Percentiles rank a stretch among this genome's conserved stretches.
Evolutionary conservation across 1,140 invertebrate genomes (phyloP).

Genomic region (silkworm (Bombyx mori)): ASM3026992v2 NC_085131.1:1471501-1472000

Average conservation of each 20-base stretch:
- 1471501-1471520: conserved; percentile 14
- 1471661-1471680: no score
- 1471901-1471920: conserved; percentile 57
- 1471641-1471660: no score
- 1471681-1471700: no score
- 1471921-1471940: conserved; percentile 51
- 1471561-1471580: conserved; percentile 67
- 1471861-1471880: conserved; percentile 44
- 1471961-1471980: conserved; percentile 30
- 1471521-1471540: conserved; percentile 60
- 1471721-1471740: no score
- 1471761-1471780: background rate
- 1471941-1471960: conserved; percentile 23
- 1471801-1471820: conserved; percentile 16
- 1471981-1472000: conserved; percentile 36
- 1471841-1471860: conserved; percentile 36
- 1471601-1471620: conserved; percentile 67
- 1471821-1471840: conserved; percentile 16
- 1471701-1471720: no score
- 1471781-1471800: conserved; percentile 4
- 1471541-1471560: conserved; percentile 67
- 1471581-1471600: conserved; percentile 57
- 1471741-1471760: no score
- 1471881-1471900: conserved; percentile 40
- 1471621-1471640: conserved; percentile 28